These are phyloP conservation scores for Apis florea DNA, from an alignment of 1,140 invertebrate genomes.

Conservation along the genomic window DNA sequence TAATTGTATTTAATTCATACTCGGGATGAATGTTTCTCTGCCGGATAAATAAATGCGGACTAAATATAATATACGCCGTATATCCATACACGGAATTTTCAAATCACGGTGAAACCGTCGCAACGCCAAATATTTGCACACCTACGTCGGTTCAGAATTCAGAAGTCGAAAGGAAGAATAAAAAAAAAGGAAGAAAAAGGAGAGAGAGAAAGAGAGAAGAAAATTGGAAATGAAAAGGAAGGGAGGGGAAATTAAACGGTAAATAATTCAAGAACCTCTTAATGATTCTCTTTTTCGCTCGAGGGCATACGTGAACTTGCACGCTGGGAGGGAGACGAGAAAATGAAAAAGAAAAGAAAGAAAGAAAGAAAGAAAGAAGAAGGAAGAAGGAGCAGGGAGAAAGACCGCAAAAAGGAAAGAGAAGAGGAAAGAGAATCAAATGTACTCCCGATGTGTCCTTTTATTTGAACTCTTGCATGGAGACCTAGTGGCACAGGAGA, in stretches of 20 bases:
- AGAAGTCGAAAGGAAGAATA: not conserved
- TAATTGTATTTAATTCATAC: no score
- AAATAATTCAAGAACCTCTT: slow-evolving; percentile 27
- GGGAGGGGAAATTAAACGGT: not conserved
- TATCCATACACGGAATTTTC: no score
- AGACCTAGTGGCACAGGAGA: not conserved
- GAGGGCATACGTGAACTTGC: not conserved
- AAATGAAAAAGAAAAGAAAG: slow-evolving; percentile 11
- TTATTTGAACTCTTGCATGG: slow-evolving; percentile 30
- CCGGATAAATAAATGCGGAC: not conserved
- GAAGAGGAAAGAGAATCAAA: slow-evolving; percentile 28
- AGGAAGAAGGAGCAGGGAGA: not conserved
- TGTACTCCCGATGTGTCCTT: slow-evolving; percentile 26
- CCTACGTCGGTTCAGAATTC: no score
- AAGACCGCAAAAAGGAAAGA: slow-evolving; percentile 12
- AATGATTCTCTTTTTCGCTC: slow-evolving; percentile 36
- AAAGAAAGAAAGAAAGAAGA: not conserved
- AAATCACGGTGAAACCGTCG: not conserved
- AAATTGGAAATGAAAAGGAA: not conserved
- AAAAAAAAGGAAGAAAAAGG: no score
- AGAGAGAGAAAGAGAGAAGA: not conserved
- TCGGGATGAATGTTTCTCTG: no score
- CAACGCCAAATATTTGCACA: not conserved
- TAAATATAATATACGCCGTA: no score
- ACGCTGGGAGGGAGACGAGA: no score